These are phyloP conservation scores for Malurus leucopterus DNA, from an alignment of 2,797 vertebrate species.

Conservation along the genomic window DNA sequence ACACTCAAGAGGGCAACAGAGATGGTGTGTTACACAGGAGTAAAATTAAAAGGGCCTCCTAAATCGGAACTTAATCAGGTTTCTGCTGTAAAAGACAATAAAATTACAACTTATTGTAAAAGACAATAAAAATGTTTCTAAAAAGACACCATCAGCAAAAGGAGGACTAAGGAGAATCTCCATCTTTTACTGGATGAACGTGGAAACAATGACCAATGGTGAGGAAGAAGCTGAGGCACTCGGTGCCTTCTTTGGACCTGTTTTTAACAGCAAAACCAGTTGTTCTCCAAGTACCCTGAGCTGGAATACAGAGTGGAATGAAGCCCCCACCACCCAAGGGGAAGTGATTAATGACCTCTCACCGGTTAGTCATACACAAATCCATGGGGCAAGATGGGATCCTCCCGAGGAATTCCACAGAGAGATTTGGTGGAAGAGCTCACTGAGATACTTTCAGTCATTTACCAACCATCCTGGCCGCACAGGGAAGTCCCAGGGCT, in stretches of 20 bases:
- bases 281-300: not conserved
- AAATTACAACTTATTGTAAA: not conserved
- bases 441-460: not conserved
- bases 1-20: not conserved
- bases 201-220: not conserved
- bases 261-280: not conserved
- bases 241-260: not conserved
- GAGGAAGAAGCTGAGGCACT: not conserved
- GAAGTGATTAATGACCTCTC: not conserved
- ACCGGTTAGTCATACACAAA: not conserved
- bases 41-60: not conserved
- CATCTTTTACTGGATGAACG: not conserved
- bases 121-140: not conserved
- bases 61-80: not conserved
- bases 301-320: not conserved
- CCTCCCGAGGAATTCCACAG: not conserved
- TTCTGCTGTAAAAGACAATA: not conserved
- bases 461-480: not conserved
- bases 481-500: not conserved
- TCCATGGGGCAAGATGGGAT: not conserved
- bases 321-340: not conserved
- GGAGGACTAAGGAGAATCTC: not conserved
- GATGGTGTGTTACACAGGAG: not conserved
- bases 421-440: not conserved
- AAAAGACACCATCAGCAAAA: not conserved